Percentiles rank a stretch among this genome's conserved stretches.
phyloP scores from a whole-genome alignment of 2,113 vertebrate genomes.

The Pipra filicauda region DNA sequence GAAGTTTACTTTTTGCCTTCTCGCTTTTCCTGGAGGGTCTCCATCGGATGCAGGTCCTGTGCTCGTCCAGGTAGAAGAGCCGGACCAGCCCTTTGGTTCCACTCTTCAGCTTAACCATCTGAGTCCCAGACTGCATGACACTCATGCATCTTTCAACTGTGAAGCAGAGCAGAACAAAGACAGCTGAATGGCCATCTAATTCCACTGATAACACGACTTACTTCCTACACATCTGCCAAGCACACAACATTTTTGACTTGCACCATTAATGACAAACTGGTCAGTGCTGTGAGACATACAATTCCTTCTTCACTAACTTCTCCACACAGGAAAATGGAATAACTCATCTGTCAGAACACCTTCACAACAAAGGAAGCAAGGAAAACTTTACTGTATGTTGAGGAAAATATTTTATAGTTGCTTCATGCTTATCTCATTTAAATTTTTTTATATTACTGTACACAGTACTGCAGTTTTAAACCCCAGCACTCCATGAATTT shows the following conservation, averaged over 20 bases:
- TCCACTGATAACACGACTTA: too few relatives aligned
- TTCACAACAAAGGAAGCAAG: background rate
- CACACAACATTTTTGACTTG: background rate
- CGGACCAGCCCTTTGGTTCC: slow-evolving; percentile 94
- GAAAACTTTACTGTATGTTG: background rate
- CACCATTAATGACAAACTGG: background rate
- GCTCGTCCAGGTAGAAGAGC: slow-evolving; percentile 98
- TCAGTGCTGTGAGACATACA: background rate
- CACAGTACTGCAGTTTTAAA: background rate
- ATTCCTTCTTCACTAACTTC: background rate
- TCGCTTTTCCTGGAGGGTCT: slow-evolving; percentile 95
- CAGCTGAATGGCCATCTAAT: background rate
- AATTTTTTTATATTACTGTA: background rate
- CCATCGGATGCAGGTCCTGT: slow-evolving; percentile 95
- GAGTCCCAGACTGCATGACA: slow-evolving; percentile 99
- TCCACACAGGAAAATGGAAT: background rate
- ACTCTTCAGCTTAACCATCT: slow-evolving; percentile 98
- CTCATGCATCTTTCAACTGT: slow-evolving; percentile 99
- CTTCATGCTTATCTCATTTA: background rate
- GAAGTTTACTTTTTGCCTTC: slow-evolving; percentile 93
- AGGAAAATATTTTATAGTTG: background rate
- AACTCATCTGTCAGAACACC: background rate
- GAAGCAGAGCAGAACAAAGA: slow-evolving; percentile 25
- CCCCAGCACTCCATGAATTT: background rate
- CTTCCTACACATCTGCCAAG: background rate